Evolutionary conservation across 2,888 invertebrate genomes (phyloP).

Genomic region (Apodemia hepburni): DNA sequence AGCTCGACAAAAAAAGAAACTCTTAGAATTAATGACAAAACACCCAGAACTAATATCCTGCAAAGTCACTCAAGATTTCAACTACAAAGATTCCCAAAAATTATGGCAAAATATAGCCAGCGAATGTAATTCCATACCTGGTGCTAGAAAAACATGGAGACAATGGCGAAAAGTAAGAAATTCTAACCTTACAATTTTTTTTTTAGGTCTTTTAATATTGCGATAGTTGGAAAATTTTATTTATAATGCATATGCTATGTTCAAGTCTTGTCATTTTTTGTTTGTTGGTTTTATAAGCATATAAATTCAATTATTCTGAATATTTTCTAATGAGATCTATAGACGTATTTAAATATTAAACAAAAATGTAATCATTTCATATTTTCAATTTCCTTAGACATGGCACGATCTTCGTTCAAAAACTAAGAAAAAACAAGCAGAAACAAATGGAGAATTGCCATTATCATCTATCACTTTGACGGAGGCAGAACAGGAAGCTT

Average conservation of each 20-base stretch:
- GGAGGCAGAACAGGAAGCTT: slow-evolving; percentile 50
- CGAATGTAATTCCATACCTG: slow-evolving; percentile 61
- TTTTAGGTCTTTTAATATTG: no score
- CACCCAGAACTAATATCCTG: slow-evolving; percentile 58
- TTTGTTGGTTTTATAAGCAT: no score
- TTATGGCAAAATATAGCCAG: slow-evolving; percentile 61
- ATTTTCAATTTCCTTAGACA: slow-evolving; percentile 46
- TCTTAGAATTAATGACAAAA: slow-evolving; percentile 57
- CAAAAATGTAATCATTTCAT: no score
- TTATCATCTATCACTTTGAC: slow-evolving; percentile 40
- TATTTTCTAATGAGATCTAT: no score
- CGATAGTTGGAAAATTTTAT: background rate
- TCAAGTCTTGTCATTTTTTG: no score
- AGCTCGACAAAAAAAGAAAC: slow-evolving; percentile 59
- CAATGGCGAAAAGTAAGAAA: slow-evolving; percentile 65
- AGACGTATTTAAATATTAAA: no score
- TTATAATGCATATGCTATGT: background rate
- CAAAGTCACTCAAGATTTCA: slow-evolving; percentile 56
- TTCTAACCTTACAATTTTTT: background rate
- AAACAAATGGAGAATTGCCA: slow-evolving; percentile 45
- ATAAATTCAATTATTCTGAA: no score
- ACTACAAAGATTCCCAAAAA: slow-evolving; percentile 53
- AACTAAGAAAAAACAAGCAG: slow-evolving; percentile 49
- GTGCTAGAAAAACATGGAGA: slow-evolving; percentile 66
- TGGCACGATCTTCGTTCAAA: slow-evolving; percentile 68